Percentiles rank a stretch among this genome's conserved stretches.
These are phyloP conservation scores for Melinaea menophilus DNA, from an alignment of 2,888 invertebrate species.

Conservation along the genomic window DNA sequence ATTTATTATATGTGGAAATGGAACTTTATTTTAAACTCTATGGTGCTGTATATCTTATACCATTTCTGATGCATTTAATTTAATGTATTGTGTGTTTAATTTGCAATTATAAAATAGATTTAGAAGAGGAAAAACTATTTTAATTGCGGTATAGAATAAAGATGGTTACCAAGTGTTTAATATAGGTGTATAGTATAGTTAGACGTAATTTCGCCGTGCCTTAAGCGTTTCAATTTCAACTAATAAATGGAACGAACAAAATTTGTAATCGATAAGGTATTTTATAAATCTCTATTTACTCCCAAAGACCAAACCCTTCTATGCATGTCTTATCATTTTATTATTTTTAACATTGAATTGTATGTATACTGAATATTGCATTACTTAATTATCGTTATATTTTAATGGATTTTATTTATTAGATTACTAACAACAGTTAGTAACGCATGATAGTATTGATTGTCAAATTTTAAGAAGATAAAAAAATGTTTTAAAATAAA, in stretches of 20 bases:
- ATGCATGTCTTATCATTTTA: slow-evolving; percentile 38
- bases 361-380: slow-evolving; percentile 27
- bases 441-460: slow-evolving; percentile 51
- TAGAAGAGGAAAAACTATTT: slow-evolving; percentile 70
- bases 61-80: slow-evolving; percentile 27
- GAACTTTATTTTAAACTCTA: slow-evolving; percentile 32
- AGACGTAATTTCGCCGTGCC: slow-evolving; percentile 75
- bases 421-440: slow-evolving; percentile 39
- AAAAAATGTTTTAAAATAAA: slow-evolving; percentile 70
- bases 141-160: slow-evolving; percentile 63
- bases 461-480: slow-evolving; percentile 49
- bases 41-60: slow-evolving; percentile 35
- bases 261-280: slow-evolving; percentile 59
- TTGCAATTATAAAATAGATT: slow-evolving; percentile 38
- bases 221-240: slow-evolving; percentile 76
- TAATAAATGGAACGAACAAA: slow-evolving; percentile 58
- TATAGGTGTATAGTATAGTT: slow-evolving; percentile 56
- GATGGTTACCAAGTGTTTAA: slow-evolving; percentile 74
- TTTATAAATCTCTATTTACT: slow-evolving; percentile 66
- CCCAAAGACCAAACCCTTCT: slow-evolving; percentile 46
- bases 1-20: slow-evolving; percentile 11
- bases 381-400: slow-evolving; percentile 18
- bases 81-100: slow-evolving; percentile 27
- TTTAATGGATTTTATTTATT: slow-evolving; percentile 25
- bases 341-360: slow-evolving; percentile 11